These are phyloP conservation scores for Ginglymostoma cirratum DNA, from an alignment of 2,113 vertebrate genomes.

Conservation along the genomic window DNA sequence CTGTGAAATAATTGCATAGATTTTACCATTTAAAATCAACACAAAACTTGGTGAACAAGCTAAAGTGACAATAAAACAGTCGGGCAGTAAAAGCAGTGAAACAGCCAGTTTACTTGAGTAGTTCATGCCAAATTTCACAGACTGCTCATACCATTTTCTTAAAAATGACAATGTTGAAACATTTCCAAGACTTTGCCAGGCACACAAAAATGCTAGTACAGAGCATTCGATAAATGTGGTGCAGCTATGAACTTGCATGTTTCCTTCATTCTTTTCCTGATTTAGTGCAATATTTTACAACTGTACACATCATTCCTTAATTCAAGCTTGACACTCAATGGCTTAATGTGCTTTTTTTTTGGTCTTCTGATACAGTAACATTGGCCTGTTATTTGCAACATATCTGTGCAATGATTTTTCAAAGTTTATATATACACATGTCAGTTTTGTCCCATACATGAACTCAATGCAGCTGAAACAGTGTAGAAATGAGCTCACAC, in stretches of 20 bases:
- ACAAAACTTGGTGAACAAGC: neutral
- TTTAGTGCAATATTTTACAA: constrained; percentile 25
- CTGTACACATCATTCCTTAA: neutral
- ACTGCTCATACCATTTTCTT: constrained; percentile 10
- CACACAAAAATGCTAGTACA: constrained; percentile 8
- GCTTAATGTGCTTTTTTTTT: constrained; percentile 29
- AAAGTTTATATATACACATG: neutral
- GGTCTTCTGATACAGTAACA: constrained; percentile 18
- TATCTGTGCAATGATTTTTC: constrained; percentile 13
- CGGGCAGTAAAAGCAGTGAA: neutral
- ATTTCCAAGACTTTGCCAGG: constrained; percentile 18
- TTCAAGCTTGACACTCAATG: constrained; percentile 25
- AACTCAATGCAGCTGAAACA: neutral
- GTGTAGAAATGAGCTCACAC: neutral
- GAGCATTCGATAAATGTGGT: neutral
- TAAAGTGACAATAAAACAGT: neutral
- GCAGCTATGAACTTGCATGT: neutral
- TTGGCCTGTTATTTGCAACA: neutral
- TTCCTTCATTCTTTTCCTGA: neutral
- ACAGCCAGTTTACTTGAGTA: neutral
- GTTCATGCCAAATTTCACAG: constrained; percentile 27
- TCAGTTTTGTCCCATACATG: neutral
- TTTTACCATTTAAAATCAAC: neutral
- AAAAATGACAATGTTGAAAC: neutral
- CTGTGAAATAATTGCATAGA: neutral